Conservation (phyloP, 1,140 invertebrate species). For the Pemphigus obesinymphae region DNA sequence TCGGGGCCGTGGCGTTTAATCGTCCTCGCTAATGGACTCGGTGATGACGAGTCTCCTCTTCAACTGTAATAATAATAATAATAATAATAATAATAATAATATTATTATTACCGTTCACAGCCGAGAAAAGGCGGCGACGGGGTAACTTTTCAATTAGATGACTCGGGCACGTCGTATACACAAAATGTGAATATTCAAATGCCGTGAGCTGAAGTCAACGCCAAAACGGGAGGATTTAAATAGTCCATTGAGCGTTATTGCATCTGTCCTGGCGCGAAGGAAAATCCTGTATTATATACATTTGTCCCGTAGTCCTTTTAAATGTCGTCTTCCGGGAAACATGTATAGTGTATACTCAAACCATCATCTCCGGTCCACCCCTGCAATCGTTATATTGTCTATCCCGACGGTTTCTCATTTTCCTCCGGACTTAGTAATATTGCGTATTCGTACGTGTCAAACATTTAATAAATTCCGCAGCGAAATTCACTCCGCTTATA, state of each 20-base stretch:
- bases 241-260: not conserved
- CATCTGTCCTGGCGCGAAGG: not conserved
- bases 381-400: not conserved
- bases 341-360: not conserved
- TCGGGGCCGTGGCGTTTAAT: not conserved
- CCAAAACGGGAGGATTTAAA: not conserved
- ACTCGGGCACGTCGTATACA: slow-evolving; percentile 23
- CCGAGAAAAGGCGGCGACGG: not conserved
- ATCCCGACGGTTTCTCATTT: slow-evolving; percentile 9
- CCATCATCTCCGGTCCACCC: not conserved
- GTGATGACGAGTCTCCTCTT: not conserved
- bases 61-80: slow-evolving; percentile 23
- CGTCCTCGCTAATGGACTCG: slow-evolving; percentile 13
- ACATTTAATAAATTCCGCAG: not conserved
- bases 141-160: slow-evolving; percentile 31
- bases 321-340: not conserved
- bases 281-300: slow-evolving; percentile 18
- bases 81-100: slow-evolving; percentile 7
- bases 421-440: not conserved
- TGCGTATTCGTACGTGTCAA: not conserved
- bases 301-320: not conserved
- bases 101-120: too few relatives aligned
- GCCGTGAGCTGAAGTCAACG: not conserved
- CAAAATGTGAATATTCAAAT: slow-evolving; percentile 38
- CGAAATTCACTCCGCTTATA: not conserved